Evolutionary conservation across 2,113 vertebrate species (phyloP).

Genomic region (Ovis canadensis): DNA sequence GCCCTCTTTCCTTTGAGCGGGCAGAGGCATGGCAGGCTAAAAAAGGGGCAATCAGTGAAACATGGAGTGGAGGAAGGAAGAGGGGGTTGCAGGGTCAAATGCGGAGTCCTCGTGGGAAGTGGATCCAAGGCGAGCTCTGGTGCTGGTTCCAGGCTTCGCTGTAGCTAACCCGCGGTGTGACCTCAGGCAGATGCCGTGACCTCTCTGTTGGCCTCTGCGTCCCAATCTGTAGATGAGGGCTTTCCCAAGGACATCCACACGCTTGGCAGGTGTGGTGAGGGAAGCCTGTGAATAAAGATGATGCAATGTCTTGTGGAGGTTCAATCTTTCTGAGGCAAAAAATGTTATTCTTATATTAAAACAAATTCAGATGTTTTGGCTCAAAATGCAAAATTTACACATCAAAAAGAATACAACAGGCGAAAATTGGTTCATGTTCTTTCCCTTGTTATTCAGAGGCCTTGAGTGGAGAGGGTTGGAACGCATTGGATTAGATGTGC

Average conservation of each 20-base stretch:
- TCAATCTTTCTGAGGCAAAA: neutral
- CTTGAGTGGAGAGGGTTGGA: neutral
- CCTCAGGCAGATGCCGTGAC: neutral
- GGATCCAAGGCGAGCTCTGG: too few species aligned
- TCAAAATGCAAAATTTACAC: conserved; percentile 19
- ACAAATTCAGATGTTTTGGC: neutral
- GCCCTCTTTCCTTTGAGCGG: neutral
- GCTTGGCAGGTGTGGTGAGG: too few species aligned
- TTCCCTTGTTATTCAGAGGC: neutral
- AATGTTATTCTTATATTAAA: neutral
- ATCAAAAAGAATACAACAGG: neutral
- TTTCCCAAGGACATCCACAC: neutral
- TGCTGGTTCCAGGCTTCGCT: fast-evolving
- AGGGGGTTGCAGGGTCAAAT: fast-evolving
- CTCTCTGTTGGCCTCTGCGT: neutral
- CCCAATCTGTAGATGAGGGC: neutral
- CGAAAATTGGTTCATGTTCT: neutral
- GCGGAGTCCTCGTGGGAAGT: neutral
- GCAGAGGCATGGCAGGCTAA: neutral
- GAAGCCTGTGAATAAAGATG: neutral
- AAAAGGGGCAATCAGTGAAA: neutral
- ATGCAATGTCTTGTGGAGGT: neutral
- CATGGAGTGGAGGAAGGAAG: neutral
- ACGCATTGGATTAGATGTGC: neutral
- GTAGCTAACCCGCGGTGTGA: neutral